A percentile compares a stretch with the other conserved stretches of the same genome.
These are phyloP conservation scores for Lethocerus indicus DNA, from an alignment of 1,140 invertebrate species.

Conservation along the genomic window DNA sequence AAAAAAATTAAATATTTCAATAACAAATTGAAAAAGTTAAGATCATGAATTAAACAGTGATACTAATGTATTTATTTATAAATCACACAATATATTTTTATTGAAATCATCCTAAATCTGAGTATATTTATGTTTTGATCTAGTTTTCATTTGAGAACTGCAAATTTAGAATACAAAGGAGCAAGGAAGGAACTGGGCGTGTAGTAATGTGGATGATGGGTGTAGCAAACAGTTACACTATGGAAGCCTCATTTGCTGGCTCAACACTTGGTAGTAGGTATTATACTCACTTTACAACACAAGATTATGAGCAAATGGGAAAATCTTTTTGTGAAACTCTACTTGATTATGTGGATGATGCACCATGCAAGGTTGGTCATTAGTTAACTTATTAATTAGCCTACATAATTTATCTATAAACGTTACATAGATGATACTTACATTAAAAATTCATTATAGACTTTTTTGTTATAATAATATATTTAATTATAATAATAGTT, in stretches of 20 bases:
- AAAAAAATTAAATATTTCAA: too few relatives aligned
- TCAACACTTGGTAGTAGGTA: conserved; percentile 59
- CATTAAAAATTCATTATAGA: neutral
- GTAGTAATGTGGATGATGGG: conserved; percentile 90
- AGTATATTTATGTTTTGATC: conserved; percentile 21
- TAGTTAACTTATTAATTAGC: conserved; percentile 2
- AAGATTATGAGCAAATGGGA: conserved; percentile 68
- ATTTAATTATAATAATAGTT: too few relatives aligned
- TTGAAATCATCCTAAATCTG: neutral
- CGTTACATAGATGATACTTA: neutral
- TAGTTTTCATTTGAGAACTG: conserved; percentile 88
- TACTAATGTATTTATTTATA: neutral
- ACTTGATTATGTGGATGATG: conserved; percentile 76
- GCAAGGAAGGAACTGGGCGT: conserved; percentile 82
- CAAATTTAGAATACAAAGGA: conserved; percentile 81
- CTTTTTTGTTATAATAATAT: neutral
- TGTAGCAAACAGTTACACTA: conserved; percentile 81
- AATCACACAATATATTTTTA: conserved; percentile 3
- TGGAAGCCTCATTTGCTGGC: conserved; percentile 87
- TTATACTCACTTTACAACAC: conserved; percentile 69
- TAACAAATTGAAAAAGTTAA: neutral
- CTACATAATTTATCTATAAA: neutral
- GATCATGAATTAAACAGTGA: too few relatives aligned
- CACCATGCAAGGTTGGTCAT: conserved; percentile 59
- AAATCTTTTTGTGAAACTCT: conserved; percentile 82